These are phyloP conservation scores for Antheraea pernyi DNA, from an alignment of 1,140 invertebrate genomes.

Conservation along the genomic window DNA sequence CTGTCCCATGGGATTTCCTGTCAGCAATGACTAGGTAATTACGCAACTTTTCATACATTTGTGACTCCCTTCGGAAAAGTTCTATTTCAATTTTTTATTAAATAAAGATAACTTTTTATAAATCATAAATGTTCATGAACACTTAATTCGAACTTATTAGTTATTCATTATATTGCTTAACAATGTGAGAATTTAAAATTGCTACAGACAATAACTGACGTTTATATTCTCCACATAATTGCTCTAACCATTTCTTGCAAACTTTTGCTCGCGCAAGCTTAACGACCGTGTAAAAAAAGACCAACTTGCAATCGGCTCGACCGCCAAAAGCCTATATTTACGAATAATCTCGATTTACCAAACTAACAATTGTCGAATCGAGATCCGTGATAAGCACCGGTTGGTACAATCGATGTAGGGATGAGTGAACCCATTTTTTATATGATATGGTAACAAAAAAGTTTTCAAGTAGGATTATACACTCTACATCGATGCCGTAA, in stretches of 20 bases:
- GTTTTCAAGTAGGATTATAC: constrained; percentile 34
- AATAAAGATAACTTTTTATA: no score
- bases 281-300: not conserved
- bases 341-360: constrained; percentile 59
- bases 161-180: no score
- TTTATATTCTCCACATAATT: constrained; percentile 8
- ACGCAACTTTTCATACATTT: no score
- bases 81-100: no score
- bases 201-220: not conserved
- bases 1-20: no score
- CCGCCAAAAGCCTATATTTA: constrained; percentile 25
- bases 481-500: constrained; percentile 48
- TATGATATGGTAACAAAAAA: constrained; percentile 35
- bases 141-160: no score
- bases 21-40: no score
- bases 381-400: constrained; percentile 70
- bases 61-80: no score
- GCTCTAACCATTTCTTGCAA: not conserved
- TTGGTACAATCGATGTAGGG: constrained; percentile 72
- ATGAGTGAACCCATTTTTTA: constrained; percentile 53
- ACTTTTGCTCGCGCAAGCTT: constrained; percentile 1
- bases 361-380: constrained; percentile 38
- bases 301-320: not conserved
- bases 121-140: no score
- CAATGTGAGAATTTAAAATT: not conserved